Conservation (phyloP, 1,140 invertebrate genomes). For the Aradophagus sp. region DNA sequence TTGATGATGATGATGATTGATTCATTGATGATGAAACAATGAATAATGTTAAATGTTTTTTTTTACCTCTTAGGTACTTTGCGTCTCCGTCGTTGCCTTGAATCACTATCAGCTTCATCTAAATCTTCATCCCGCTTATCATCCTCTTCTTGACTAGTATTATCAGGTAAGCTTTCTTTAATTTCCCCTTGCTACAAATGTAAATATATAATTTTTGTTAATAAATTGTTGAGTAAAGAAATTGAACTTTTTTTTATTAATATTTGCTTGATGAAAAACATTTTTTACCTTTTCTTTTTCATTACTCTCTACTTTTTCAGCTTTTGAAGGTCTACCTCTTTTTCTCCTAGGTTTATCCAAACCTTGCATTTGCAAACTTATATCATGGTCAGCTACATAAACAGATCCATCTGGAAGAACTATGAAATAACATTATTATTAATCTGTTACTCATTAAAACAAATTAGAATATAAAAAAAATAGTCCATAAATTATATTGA, state of each 20-base stretch:
- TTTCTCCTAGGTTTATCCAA: constrained; percentile 80
- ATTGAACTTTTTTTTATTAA: too few relatives aligned
- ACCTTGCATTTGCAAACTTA: constrained; percentile 78
- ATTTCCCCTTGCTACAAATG: constrained; percentile 33
- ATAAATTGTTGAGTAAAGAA: too few relatives aligned
- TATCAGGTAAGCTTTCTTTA: constrained; percentile 63
- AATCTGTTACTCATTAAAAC: too few relatives aligned
- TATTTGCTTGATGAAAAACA: too few relatives aligned
- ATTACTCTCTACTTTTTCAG: constrained; percentile 32
- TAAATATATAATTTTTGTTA: too few relatives aligned
- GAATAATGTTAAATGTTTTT: too few relatives aligned
- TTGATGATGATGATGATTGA: too few relatives aligned
- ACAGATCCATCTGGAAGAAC: constrained; percentile 76
- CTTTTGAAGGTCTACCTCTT: constrained; percentile 81
- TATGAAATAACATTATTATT: constrained; percentile 61
- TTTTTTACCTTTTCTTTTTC: constrained; percentile 34
- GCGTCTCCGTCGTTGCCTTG: constrained; percentile 76
- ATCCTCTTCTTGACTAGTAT: constrained; percentile 67
- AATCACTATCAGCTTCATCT: constrained; percentile 74
- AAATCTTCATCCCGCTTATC: constrained; percentile 72
- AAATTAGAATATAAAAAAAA: too few relatives aligned
- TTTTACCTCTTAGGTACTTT: constrained; percentile 79
- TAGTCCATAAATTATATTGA: too few relatives aligned
- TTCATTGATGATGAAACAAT: too few relatives aligned
- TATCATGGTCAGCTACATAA: constrained; percentile 76